Evolutionary conservation across 1,140 invertebrate species (phyloP), one percentile per base, ranked within the genome.

Genomic region (Drosophila novamexicana): DNA sequence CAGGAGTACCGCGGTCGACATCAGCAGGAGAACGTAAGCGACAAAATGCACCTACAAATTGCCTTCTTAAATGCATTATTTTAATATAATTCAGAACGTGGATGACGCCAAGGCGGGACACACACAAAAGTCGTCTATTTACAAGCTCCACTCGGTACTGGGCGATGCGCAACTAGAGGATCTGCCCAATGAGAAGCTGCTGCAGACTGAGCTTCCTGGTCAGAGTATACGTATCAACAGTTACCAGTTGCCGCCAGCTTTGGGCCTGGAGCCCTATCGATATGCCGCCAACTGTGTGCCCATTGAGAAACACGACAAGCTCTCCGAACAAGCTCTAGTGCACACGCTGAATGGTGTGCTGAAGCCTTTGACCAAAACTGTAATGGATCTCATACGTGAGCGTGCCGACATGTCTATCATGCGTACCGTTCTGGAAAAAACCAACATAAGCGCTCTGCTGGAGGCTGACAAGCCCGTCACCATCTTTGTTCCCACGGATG

Each of bases 251-350:
- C 93, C 73, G 59, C 81, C 77, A 81, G 92, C 75, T 61, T 93
- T 85, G 76, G 93, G 81, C 0, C 39, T 66, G 16, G 90, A 91
- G 12, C 79, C 80, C 6, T 92, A 76, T 56, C 88, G 85, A 7
- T 92, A 79, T 50, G 94, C 94, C 10, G 93, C 93, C 14, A 95
- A 95, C 75, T 95, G 94, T 81, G 93, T 93, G 39, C 92, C 92
- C 65, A 90, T 94, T 22, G 89, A 79, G 40, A 93, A 92, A 75
- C 81, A 90, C 40, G 93, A 94, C 72, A 92, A 93, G 63, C 83
- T 93, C 2, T 95, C 95, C 0, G 94, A 94, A 39, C 96, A 96
- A 83, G 96, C 95, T 22, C 93, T 96, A 6, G 93, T 96, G 1
- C 95, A 96, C 81, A 92, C 96, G 0, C 93, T 96, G 7, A 94